Evolutionary conservation across 2,888 invertebrate genomes (phyloP), one percentile per base, ranked within the genome.

Genomic region (Trachelus tabidus): DNA sequence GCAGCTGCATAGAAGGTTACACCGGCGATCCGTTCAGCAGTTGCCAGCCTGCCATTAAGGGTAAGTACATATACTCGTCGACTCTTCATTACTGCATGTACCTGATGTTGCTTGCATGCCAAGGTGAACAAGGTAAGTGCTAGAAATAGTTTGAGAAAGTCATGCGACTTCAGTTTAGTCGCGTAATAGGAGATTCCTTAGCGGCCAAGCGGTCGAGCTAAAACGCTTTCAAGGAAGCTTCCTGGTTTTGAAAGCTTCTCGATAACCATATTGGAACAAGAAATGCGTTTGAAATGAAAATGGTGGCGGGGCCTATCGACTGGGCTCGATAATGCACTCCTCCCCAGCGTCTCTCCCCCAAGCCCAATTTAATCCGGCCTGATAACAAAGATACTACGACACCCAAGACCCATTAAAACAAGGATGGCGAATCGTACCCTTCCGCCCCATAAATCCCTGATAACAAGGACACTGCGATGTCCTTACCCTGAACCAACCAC

Each of bases 11-110:
- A 73, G 87, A 90, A 23, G 92, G 92, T 76, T 92, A 91, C 83
- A 91, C 91, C 75, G 93, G 93, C 74, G 94, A 96, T 91, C 96
- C 96, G 74, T 92, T 92, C 86, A 88, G 88, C 80, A 89, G 88
- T 74, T 93, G 93, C 79, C 87, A 89, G 78, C 89, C 87, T 68
- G 87, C 82, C 75, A 75, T 80, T 76, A 89, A 89, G 85, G 88
- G 89, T 89, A 83, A 89, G 89, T 90, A 75, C 69, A 34, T 34
- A 23, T 35, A 23, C 30, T 23, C 56, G 30, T 40, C 69, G 33
- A 34, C 56, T 73, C 34, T 11, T 30, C 23, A 69, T 34, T 33
- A 23, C 34, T 37, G 73, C 75, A 56, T 80, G 33, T 12, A 73
- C 35, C n/a, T 77, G 35, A 71, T 15, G 34, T 78, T 83, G 37